Evolutionary conservation across 2,797 vertebrate species (phyloP), one percentile per base, ranked within the genome.

Genomic region (Enteromius mattozi): DNA sequence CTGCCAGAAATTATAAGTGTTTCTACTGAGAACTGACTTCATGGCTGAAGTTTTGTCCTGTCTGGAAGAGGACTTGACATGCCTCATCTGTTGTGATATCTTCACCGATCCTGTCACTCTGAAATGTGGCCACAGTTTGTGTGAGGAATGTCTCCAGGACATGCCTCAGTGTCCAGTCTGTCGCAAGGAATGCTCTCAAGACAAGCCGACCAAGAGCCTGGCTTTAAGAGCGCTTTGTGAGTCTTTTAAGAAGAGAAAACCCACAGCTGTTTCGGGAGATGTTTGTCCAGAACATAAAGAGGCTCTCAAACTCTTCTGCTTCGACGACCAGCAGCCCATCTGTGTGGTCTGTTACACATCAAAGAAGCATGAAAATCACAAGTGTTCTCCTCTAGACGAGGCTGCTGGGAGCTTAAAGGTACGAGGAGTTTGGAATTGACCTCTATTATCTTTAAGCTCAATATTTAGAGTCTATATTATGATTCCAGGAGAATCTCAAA

Each of bases 281-380:
- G 27, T 84, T 13, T 91, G 90, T 63, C n/a, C 13, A 0, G 68
- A 81, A 13, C 94, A 95, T 9, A 91, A 93, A 16, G 94, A 95
- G 80, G 93, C 65, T 47, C 91, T 96, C 1, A 96, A 92, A 87
- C 93, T 95, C 0, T 96, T 93, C 66, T 96, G 94, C 76, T 79
- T 92, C 45, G 21, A 33, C 19, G 94, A 96, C 83, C 40, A 90
- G 47, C 89, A 89, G 90, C 92, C 93, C 6, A 94, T 95, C 85
- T 96, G 94, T 13, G 92, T 95, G 81, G 93, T 95, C 0, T 96
- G 95, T 79, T 93, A 94, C 87, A 93, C 93, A 1, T 95, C 94
- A 0, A 94, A 88, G 88, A 92, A 78, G 47, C 94, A 95, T 91
- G 93, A 93, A 79, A 86, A 90, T 65, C 95, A 96, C 2, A 92